Base-by-base conservation (phyloP, 2,888 invertebrate genomes). In the Caradrina kadenii region DNA sequence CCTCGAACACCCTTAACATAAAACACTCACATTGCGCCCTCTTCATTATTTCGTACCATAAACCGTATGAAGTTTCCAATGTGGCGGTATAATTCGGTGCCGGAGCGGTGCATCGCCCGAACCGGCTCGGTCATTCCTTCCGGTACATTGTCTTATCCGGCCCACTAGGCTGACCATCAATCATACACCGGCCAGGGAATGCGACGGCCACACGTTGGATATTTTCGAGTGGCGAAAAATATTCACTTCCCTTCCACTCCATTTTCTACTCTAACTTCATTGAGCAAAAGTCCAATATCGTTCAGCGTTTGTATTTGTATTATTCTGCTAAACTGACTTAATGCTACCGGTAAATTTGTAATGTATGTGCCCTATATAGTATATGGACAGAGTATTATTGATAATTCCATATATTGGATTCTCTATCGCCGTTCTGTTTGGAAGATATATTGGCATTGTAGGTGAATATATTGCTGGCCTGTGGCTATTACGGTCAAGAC, bases 71-170 rank as follows among this genome's bases (percentile, higher is more conserved):
- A 66, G 61, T 61, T 74, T 80, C 71, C 75, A 81, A 81, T 75
- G 65, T 73, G 66, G 75, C 69, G 64, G 73, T 59, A 82, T 79
- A 75, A 76, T 76, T 64, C 54, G 74, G 67, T 64, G 39, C 48
- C 31, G 67, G 68, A 60, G 63, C 66, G 71, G 67, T 81, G 80
- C 81, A 80, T 78, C 76, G 78, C 65, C 69, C 71, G 76, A 52
- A 70, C 77, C 76, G 70, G 84, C 61, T 83, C 84, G 88, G 87
- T 85, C 88, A 86, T 90, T 90, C 86, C 88, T 92, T 93, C 92
- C 92, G 91, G 91, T 85, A 90, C 91, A 92, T 93, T 93, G 93
- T 93, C 92, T 93, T 91, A 91, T 91, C 91, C 93, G 90, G 89
- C 71, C 86, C 84, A 84, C 83, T 82, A 84, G 84, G 81, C 77